A percentile compares a stretch with the other conserved stretches of the same genome.
Conservation (phyloP, 1,140 invertebrate genomes). For the Diorhabda carinulata region DNA sequence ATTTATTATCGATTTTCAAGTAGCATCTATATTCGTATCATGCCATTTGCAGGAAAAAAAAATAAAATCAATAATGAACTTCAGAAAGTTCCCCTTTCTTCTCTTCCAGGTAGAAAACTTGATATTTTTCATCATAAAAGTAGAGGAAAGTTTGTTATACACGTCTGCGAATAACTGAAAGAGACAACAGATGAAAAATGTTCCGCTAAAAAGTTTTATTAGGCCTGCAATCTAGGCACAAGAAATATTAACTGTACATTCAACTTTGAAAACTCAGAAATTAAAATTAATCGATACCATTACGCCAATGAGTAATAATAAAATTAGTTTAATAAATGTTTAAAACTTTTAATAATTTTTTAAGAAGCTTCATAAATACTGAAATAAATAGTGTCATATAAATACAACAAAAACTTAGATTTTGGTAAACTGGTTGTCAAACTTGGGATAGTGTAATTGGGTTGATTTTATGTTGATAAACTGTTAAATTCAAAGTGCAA, state of each 20-base stretch:
- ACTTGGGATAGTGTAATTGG: too few species aligned
- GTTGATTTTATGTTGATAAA: too few species aligned
- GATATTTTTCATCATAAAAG: constrained; percentile 3
- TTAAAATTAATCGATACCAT: too few species aligned
- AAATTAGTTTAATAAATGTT: too few species aligned
- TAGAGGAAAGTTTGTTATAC: not conserved
- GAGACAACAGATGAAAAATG: constrained; percentile 2
- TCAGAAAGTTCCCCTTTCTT: constrained; percentile 1
- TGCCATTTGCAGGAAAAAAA: not conserved
- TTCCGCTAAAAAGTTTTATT: constrained; percentile 2
- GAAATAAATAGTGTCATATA: too few species aligned
- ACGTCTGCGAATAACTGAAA: constrained; percentile 1
- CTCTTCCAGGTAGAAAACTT: constrained; percentile 1
- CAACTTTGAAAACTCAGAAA: not conserved
- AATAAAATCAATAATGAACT: constrained; percentile 1
- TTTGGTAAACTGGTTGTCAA: too few species aligned
- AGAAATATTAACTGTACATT: constrained; percentile 1
- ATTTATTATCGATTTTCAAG: not conserved
- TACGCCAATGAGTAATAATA: too few species aligned
- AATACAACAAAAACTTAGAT: too few species aligned
- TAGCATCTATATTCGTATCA: not conserved
- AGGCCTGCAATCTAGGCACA: not conserved
- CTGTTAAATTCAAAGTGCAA: too few species aligned
- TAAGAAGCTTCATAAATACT: too few species aligned
- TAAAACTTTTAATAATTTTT: too few species aligned